These are phyloP conservation scores for Falco rusticolus DNA, from an alignment of 2,797 vertebrate species.

Conservation along the genomic window DNA sequence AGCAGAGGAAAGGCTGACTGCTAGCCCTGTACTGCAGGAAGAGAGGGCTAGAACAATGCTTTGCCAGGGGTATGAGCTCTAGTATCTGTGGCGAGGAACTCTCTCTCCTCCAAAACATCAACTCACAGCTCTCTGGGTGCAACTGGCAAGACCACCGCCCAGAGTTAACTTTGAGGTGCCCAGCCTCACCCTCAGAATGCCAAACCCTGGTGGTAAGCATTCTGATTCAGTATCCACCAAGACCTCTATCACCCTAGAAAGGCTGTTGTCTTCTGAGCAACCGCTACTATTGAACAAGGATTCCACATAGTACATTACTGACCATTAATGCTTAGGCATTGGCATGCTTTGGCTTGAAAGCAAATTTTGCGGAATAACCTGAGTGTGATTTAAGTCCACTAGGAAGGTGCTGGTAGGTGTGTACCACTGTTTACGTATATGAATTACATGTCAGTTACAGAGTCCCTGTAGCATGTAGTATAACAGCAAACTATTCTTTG, in stretches of 20 bases:
- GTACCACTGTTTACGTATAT: neutral
- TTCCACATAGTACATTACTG: neutral
- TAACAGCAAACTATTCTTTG: neutral
- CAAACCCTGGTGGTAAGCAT: neutral
- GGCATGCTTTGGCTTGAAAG: neutral
- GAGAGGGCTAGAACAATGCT: neutral
- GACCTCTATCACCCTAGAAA: neutral
- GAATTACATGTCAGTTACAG: neutral
- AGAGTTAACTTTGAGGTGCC: neutral
- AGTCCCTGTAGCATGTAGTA: neutral
- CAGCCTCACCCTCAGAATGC: neutral
- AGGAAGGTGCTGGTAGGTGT: neutral
- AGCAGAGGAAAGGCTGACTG: neutral
- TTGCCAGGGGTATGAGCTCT: neutral
- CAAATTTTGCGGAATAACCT: neutral
- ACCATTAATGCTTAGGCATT: neutral
- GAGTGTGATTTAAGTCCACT: neutral
- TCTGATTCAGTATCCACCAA: neutral
- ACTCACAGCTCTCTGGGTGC: neutral
- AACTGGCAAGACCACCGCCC: neutral
- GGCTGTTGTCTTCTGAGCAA: neutral
- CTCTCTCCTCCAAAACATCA: neutral
- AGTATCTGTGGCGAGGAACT: neutral
- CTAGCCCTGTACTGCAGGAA: neutral
- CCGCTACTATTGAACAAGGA: neutral